Evolutionary conservation across 37 sponge, comb jelly and placozoan genomes (phyloP).

Genomic region (Haliclona indistincta): DNA sequence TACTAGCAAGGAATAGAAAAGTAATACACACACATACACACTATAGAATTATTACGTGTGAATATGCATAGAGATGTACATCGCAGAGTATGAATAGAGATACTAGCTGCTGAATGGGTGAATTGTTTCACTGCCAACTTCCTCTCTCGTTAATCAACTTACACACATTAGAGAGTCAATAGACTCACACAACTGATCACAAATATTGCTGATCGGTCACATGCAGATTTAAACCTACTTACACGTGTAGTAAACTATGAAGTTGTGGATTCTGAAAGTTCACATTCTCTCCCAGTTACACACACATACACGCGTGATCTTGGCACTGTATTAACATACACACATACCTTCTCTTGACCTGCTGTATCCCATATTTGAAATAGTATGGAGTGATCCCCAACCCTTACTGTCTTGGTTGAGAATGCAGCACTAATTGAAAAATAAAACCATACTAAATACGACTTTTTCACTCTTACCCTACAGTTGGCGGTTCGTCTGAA

Average conservation of each 20-base stretch:
- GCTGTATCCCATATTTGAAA: slow-evolving; percentile 96
- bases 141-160: too few relatives aligned
- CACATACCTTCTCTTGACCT: slow-evolving; percentile 86
- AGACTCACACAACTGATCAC: too few relatives aligned
- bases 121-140: neutral
- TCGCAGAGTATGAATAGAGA: neutral
- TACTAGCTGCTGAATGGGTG: neutral
- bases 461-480: slow-evolving; percentile 90
- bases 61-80: slow-evolving; percentile 3
- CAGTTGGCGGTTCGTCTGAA: slow-evolving; percentile 67
- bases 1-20: slow-evolving; percentile 42
- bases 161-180: too few relatives aligned
- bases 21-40: neutral
- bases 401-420: slow-evolving; percentile 64
- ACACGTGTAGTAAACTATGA: neutral
- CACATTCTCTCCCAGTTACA: slow-evolving; percentile 5
- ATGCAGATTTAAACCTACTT: too few relatives aligned
- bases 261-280: neutral
- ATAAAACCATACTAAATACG: neutral
- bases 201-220: too few relatives aligned
- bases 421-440: slow-evolving; percentile 83
- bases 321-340: slow-evolving; percentile 10
- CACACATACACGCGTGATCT: neutral
- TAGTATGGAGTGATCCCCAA: slow-evolving; percentile 70
- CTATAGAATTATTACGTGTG: neutral